Evolutionary conservation across 2,797 vertebrate species (phyloP), one percentile per base, ranked within the genome.

Genomic region (Ciconia nigra): DNA sequence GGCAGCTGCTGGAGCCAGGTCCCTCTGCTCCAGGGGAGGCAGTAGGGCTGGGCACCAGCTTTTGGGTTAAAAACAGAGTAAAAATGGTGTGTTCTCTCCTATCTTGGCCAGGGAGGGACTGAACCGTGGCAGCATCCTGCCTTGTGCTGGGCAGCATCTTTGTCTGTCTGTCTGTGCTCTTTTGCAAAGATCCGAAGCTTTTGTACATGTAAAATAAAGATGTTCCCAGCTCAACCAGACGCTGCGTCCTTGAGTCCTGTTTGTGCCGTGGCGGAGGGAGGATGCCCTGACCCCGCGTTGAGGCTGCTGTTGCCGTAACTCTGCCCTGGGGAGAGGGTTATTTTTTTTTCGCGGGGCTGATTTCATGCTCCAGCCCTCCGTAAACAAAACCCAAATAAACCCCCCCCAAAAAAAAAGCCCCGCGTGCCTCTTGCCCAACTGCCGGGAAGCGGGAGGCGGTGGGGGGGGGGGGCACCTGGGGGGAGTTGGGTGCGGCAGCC

Each of bases 311-410:
- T 74, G 90, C 67, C 2, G 24, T 10, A 55, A 54, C 89, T 28
- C 35, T 47, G 71, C 87, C 84, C 94, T 44, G 67, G 87, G 84
- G 66, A 89, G 58, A 1, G 5, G 35, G 8, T 35, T 17, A 2
- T 24, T 46, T 7, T 5, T 18, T 11, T 49, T 44, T 61, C 12
- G 65, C 89, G 24, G 69, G 6, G 5, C 63, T 62, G 74, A 42
- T 92, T 89, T 92, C 93, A 79, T 37, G 16, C 79, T 70, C 66
- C 15, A 81, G 6, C 29, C 29, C 57, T 74, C 46, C 0, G 0
- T 94, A 90, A 94, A 95, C 83, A 96, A 63, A 86, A 87, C 71
- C 95, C 67, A 97, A 96, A 96, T 26, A 96, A 89, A 89, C 5
- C 11, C 7, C 37, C 78, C 74, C 28, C 12, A 5, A 11, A 49